Evolutionary conservation across 2,888 invertebrate genomes (phyloP).

Genomic region (Zhuqinia jingwanae): DNA sequence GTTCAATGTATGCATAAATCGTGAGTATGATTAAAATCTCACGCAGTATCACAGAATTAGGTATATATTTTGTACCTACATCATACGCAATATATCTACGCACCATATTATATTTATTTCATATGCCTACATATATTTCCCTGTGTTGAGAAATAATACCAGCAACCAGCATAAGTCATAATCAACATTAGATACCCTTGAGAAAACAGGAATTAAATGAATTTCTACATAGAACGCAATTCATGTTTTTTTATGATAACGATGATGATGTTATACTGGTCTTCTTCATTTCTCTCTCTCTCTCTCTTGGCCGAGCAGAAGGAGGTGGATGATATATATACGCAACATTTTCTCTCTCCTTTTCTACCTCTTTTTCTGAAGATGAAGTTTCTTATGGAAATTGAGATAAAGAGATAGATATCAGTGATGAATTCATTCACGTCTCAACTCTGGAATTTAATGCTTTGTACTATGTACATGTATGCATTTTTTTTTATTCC

Average conservation of each 20-base stretch:
- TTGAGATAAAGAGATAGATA: constrained; percentile 56
- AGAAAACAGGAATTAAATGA: constrained; percentile 29
- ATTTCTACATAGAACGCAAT: not conserved
- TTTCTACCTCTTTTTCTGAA: not conserved
- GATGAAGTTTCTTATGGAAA: not conserved
- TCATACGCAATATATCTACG: constrained; percentile 14
- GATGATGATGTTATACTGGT: constrained; percentile 5
- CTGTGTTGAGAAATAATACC: not conserved
- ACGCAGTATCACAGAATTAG: too few relatives aligned
- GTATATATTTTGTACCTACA: not conserved
- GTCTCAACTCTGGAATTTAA: constrained; percentile 59
- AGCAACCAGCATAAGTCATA: too few relatives aligned
- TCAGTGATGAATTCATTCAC: constrained; percentile 67
- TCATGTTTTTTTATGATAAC: constrained; percentile 19
- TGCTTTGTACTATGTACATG: too few relatives aligned
- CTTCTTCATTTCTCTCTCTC: too few relatives aligned
- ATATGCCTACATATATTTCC: too few relatives aligned
- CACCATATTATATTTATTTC: not conserved
- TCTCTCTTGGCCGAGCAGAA: too few relatives aligned
- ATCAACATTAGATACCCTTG: constrained; percentile 32
- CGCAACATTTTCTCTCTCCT: constrained; percentile 14
- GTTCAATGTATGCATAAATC: constrained; percentile 60
- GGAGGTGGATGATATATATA: not conserved
- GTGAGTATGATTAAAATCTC: constrained; percentile 59
- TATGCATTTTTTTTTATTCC: constrained; percentile 24